Evolutionary conservation across 2,113 vertebrate species (phyloP), one percentile per base, ranked within the genome.

Genomic region (Gavialis gangeticus): DNA sequence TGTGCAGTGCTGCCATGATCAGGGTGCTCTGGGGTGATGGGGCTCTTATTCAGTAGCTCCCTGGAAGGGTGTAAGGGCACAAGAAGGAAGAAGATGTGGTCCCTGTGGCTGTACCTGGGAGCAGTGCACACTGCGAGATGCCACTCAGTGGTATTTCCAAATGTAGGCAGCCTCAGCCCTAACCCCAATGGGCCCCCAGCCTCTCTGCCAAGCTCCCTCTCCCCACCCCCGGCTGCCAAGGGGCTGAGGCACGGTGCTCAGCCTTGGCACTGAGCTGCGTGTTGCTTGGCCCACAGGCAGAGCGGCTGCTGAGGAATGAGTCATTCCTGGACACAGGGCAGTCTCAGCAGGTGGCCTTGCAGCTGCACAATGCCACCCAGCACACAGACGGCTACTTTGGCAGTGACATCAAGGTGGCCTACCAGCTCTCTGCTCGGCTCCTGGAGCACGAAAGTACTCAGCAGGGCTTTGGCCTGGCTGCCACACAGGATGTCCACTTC

Each of bases 401-500:
- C 97, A 99, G 99, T 3, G 99, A 99, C 0, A 98, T 99, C 94
- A 98, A 98, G 75, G 97, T 99, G 69, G 99, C 98, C 0, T 99
- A 99, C 93, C 98, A 94, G 7, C 98, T 99, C 93, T 98, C 98
- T 2, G 97, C 98, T 14, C 97, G 97, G 5, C 98, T 99, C 34
- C 98, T 99, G 97, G 98, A 96, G 76, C 98, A 99, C 3, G 99
- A 99, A 98, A 99, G 98, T 82, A 89, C 46, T 73, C 99, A 99
- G 97, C 97, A 97, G 4, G 99, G 99, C 89, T 99, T 99, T 88
- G 98, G 97, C 85, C 98, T 99, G 19, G 98, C 99, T 0, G 99
- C 99, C 81, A 99, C 99, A 0, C 99, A 99, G 97, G 99, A 99
- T 1, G 98, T 99, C 67, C 98, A 99, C 95, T 99, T 99, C 97